These are phyloP conservation scores for Galagoides demidoff DNA, from an alignment of 2,797 vertebrate species.

Conservation along the genomic window DNA sequence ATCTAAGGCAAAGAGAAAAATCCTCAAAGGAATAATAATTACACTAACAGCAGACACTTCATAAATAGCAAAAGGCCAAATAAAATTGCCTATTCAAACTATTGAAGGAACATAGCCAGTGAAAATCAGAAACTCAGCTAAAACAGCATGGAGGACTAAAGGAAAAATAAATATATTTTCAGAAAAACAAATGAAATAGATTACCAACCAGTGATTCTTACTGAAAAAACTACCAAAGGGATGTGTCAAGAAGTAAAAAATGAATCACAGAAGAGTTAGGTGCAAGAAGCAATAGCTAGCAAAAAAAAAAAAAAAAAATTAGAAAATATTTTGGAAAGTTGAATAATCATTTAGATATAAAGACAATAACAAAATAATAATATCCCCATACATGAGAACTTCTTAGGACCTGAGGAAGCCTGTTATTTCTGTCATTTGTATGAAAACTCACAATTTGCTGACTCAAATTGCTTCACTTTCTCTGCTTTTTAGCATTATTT, in stretches of 20 bases:
- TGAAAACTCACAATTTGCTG: neutral
- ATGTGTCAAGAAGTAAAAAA: neutral
- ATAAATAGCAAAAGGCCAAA: neutral
- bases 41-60: neutral
- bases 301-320: neutral
- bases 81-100: neutral
- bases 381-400: neutral
- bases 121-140: neutral
- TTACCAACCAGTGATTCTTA: neutral
- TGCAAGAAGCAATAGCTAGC: neutral
- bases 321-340: neutral
- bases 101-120: neutral
- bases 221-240: neutral
- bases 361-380: neutral
- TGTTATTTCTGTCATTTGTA: neutral
- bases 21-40: neutral
- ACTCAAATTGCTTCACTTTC: neutral
- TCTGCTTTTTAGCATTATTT: neutral
- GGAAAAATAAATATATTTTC: neutral
- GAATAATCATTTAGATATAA: slow-evolving; percentile 3
- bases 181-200: neutral
- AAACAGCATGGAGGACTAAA: neutral
- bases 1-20: neutral
- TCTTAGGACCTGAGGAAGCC: neutral
- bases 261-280: neutral